phyloP scores from a whole-genome alignment of 2,797 vertebrate genomes.

The Malurus leucopterus region DNA sequence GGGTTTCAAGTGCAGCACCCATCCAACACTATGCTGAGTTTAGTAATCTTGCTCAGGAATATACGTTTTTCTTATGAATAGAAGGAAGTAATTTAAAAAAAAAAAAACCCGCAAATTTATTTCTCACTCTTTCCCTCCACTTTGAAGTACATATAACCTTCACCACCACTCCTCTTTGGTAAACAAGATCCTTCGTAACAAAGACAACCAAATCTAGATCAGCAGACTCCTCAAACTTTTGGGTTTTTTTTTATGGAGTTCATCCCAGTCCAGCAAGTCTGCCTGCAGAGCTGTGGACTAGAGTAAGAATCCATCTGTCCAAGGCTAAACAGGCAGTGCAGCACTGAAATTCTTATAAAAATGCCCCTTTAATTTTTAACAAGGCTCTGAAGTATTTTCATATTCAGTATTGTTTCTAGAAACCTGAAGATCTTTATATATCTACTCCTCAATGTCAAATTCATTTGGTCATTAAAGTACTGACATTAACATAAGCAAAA shows the following conservation, averaged over 20 bases:
- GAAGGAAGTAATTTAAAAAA: background rate
- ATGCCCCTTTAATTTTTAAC: background rate
- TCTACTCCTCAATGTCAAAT: background rate
- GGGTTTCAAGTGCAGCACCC: background rate
- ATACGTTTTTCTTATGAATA: background rate
- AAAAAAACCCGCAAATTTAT: fast-evolving
- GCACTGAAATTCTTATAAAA: background rate
- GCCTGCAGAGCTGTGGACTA: background rate
- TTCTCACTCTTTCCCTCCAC: background rate
- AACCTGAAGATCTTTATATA: background rate
- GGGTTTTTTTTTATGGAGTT: background rate
- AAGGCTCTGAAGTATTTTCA: background rate
- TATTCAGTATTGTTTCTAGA: background rate
- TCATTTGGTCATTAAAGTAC: background rate
- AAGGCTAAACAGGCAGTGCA: background rate
- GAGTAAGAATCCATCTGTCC: background rate
- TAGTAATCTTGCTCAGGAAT: background rate
- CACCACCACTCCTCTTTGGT: background rate
- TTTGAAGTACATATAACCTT: background rate
- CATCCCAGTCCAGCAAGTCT: background rate
- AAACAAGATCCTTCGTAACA: background rate
- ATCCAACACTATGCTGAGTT: background rate
- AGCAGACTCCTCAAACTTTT: background rate
- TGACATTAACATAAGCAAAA: background rate
- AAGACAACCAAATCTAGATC: background rate